phyloP scores from a whole-genome alignment of 1,140 invertebrate species.

The Coelopa frigida region DNA sequence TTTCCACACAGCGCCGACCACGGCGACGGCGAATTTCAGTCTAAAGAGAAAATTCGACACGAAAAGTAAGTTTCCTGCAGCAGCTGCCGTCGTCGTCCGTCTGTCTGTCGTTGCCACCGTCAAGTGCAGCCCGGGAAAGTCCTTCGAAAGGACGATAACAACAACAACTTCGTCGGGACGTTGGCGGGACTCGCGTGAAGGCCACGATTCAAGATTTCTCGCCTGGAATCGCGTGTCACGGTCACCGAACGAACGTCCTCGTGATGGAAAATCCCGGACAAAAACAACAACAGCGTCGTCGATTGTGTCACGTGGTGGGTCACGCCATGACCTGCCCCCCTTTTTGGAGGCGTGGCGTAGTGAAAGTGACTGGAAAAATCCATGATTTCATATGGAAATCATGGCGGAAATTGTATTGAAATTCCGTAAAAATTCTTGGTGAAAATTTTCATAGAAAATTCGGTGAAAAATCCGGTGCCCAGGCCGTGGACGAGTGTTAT shows the following conservation, averaged over 20 bases:
- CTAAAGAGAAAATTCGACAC: slow-evolving; percentile 16
- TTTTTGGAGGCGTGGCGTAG: background rate
- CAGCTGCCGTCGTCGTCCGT: no score
- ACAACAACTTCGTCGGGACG: no score
- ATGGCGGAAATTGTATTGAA: background rate
- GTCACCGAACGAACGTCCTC: slow-evolving; percentile 8
- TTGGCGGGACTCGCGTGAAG: slow-evolving; percentile 11
- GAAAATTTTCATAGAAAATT: slow-evolving; percentile 10
- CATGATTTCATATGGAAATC: background rate
- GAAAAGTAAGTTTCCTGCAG: slow-evolving; percentile 12
- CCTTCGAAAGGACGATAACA: no score
- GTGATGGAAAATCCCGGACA: slow-evolving; percentile 5
- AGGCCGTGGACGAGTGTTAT: slow-evolving; percentile 12
- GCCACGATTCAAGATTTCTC: slow-evolving; percentile 3
- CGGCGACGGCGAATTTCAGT: no score
- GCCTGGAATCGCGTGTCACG: background rate
- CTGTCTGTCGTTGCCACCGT: no score
- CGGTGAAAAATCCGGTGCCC: no score
- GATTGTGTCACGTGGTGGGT: background rate
- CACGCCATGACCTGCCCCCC: background rate
- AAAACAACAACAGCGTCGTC: background rate
- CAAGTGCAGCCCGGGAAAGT: no score
- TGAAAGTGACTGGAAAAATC: background rate
- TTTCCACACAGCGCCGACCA: no score
- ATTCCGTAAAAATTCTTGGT: slow-evolving; percentile 10